Evolutionary conservation across 2,888 invertebrate genomes (phyloP).

Genomic region (Pseudanteris insignis): DNA sequence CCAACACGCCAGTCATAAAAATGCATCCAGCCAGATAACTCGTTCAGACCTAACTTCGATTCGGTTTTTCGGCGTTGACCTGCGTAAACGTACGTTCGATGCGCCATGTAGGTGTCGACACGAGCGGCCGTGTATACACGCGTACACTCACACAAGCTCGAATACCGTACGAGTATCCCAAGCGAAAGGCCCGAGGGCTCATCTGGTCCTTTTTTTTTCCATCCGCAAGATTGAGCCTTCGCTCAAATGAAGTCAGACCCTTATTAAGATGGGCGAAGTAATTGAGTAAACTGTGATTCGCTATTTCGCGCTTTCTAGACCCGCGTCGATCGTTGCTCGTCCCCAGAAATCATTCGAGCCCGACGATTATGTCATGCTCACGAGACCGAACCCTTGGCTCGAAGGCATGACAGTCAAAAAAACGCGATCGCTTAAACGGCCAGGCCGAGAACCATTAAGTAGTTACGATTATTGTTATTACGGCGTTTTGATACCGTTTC

Average conservation of each 20-base stretch:
- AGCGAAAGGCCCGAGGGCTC: constrained; percentile 26
- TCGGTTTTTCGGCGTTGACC: constrained; percentile 32
- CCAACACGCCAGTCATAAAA: constrained; percentile 57
- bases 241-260: constrained; percentile 40
- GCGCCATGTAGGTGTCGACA: constrained; percentile 26
- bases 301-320: constrained; percentile 28
- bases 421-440: constrained; percentile 33
- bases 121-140: constrained; percentile 6
- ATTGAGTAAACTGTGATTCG: constrained; percentile 45
- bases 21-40: constrained; percentile 53
- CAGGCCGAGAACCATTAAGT: constrained; percentile 22
- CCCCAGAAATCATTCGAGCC: constrained; percentile 23
- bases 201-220: constrained; percentile 21
- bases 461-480: constrained; percentile 43
- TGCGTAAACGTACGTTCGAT: constrained; percentile 37
- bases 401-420: constrained; percentile 14
- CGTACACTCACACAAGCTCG: too few relatives aligned
- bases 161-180: constrained; percentile 11
- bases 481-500: constrained; percentile 17
- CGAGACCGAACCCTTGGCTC: constrained; percentile 5
- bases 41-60: constrained; percentile 35
- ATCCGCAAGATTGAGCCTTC: constrained; percentile 38
- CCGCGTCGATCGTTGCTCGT: constrained; percentile 17
- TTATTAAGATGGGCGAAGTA: constrained; percentile 35
- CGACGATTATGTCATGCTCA: constrained; percentile 38